phyloP scores from a whole-genome alignment of 2,888 invertebrate species.

The Sepiola atlantica region DNA sequence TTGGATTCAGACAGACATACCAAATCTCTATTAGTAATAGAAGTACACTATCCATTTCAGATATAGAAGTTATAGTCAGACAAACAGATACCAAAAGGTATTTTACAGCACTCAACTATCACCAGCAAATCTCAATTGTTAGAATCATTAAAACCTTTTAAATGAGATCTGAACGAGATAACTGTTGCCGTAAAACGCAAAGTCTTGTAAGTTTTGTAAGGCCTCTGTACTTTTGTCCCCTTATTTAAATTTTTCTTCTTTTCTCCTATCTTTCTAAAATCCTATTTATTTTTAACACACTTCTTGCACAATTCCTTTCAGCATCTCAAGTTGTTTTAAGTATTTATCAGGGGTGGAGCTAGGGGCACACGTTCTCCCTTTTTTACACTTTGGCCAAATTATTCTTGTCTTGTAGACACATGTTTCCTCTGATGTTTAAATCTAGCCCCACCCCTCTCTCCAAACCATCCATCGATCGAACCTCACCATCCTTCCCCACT shows the following conservation, averaged over 20 bases:
- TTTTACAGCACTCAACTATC: too few relatives aligned
- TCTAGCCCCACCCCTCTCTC: neutral
- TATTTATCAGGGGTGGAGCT: neutral
- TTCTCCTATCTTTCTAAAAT: too few relatives aligned
- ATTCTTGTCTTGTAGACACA: neutral
- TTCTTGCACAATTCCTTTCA: neutral
- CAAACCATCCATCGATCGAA: neutral
- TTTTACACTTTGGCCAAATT: neutral
- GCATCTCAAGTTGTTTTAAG: neutral
- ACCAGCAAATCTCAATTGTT: too few relatives aligned
- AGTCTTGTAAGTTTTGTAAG: too few relatives aligned
- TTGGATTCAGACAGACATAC: too few relatives aligned
- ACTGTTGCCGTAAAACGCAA: too few relatives aligned
- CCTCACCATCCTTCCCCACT: neutral
- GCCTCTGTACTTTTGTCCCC: neutral
- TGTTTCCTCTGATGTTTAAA: neutral
- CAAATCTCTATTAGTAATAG: too few relatives aligned
- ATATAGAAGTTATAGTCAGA: too few relatives aligned
- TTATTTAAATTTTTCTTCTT: neutral
- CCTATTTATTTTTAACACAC: neutral
- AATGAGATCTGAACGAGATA: too few relatives aligned
- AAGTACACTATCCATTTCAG: too few relatives aligned
- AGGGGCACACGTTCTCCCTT: neutral
- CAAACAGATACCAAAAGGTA: too few relatives aligned
- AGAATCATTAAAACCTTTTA: too few relatives aligned